Conservation (phyloP, 2,797 vertebrate genomes). For the Sparus aurata region DNA sequence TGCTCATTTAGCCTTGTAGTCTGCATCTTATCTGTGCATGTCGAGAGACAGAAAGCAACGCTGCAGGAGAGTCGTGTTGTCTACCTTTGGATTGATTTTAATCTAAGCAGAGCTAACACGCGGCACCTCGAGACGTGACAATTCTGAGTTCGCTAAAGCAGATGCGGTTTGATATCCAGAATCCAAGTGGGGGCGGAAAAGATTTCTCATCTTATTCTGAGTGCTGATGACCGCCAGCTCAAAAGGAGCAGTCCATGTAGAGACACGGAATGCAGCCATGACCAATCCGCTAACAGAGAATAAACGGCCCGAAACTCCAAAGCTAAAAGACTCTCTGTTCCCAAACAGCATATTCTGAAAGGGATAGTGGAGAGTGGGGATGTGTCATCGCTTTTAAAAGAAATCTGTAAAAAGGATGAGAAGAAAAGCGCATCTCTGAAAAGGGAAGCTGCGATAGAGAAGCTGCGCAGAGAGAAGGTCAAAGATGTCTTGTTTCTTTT, state of each 20-base stretch:
- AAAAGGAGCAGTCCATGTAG: slow-evolving; percentile 24
- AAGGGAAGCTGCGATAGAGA: slow-evolving; percentile 39
- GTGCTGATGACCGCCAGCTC: slow-evolving; percentile 44
- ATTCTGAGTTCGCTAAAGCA: slow-evolving; percentile 39
- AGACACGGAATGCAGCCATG: slow-evolving; percentile 39
- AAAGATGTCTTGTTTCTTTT: slow-evolving; percentile 59
- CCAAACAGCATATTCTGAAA: slow-evolving; percentile 20
- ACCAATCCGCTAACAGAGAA: slow-evolving; percentile 42
- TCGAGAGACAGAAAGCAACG: slow-evolving; percentile 29
- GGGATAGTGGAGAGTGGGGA: slow-evolving; percentile 22
- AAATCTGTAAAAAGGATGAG: slow-evolving; percentile 30
- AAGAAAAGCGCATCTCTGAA: slow-evolving; percentile 44
- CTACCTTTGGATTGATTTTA: slow-evolving; percentile 26
- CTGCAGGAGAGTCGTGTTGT: slow-evolving; percentile 11
- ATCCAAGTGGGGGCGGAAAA: slow-evolving; percentile 2
- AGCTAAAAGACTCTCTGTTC: slow-evolving; percentile 37
- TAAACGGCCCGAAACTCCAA: slow-evolving; percentile 38
- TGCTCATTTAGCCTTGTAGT: slow-evolving; percentile 36
- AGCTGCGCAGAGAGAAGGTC: slow-evolving; percentile 56
- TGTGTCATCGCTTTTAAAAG: slow-evolving; percentile 23
- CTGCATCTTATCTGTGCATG: slow-evolving; percentile 5
- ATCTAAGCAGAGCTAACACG: slow-evolving; percentile 31
- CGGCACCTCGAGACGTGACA: slow-evolving; percentile 26
- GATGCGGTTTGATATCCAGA: slow-evolving; percentile 43
- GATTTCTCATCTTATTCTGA: slow-evolving; percentile 58